phyloP scores from a whole-genome alignment of 2,797 vertebrate species.

The Lophotriccus pileatus region DNA sequence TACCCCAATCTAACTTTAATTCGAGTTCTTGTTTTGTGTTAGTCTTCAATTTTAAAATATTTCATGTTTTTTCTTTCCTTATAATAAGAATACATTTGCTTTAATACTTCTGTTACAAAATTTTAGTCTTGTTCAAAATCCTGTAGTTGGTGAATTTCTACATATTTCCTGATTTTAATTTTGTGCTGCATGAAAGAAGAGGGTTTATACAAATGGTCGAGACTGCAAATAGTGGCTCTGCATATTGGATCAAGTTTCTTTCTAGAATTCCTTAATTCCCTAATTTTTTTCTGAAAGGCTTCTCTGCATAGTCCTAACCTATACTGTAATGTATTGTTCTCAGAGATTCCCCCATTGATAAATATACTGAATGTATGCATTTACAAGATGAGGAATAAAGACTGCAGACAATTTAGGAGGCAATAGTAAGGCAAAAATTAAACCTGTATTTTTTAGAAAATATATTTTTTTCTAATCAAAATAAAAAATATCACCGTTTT shows the following conservation, averaged over 20 bases:
- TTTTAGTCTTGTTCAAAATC: neutral
- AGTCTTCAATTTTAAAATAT: neutral
- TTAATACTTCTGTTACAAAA: neutral
- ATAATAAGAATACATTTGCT: neutral
- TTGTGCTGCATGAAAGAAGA: neutral
- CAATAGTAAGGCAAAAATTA: neutral
- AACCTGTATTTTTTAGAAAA: neutral
- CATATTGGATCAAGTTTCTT: neutral
- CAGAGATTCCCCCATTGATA: neutral
- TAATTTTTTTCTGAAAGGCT: neutral
- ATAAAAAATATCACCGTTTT: neutral
- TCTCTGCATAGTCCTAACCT: neutral
- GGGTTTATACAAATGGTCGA: neutral
- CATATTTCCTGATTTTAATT: neutral
- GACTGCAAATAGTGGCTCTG: neutral
- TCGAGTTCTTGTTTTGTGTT: neutral
- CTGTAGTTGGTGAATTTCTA: neutral
- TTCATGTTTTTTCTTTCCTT: neutral
- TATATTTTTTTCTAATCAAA: neutral
- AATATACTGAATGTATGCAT: neutral
- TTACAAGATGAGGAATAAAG: neutral
- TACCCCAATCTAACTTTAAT: neutral
- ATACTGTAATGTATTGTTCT: neutral
- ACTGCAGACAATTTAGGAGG: neutral
- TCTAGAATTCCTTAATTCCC: neutral